phyloP scores from a whole-genome alignment of 2,888 invertebrate genomes.

The Cetonia aurata region DNA sequence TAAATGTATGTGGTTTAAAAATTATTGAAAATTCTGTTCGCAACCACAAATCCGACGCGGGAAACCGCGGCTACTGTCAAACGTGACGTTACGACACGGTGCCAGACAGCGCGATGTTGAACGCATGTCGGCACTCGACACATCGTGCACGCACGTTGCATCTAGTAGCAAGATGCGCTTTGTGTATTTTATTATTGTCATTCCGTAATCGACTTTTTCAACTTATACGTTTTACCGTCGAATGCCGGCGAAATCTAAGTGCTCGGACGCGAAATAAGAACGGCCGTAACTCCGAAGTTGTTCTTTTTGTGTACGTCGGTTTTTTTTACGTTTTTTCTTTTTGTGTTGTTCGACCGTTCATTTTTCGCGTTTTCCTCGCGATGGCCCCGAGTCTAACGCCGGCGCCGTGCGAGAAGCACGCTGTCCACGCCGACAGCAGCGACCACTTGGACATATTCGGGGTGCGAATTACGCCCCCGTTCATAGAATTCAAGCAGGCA shows the following conservation, averaged over 20 bases:
- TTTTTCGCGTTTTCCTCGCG: neutral
- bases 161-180: no score
- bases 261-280: constrained; percentile 32
- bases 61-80: no score
- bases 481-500: constrained; percentile 37
- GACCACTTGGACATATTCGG: constrained; percentile 26
- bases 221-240: constrained; percentile 41
- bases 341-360: neutral
- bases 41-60: no score
- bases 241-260: constrained; percentile 35
- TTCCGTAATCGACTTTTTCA: constrained; percentile 38
- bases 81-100: no score
- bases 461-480: constrained; percentile 45
- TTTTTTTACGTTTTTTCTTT: neutral
- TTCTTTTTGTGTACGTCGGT: neutral
- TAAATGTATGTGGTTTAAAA: no score
- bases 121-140: no score
- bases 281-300: constrained; percentile 20
- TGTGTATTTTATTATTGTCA: no score
- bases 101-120: no score
- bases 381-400: neutral
- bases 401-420: neutral
- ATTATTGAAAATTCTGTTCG: no score
- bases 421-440: neutral
- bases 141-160: no score